Conservation (phyloP, 2,797 vertebrate genomes). For the Erethizon dorsatum region DNA sequence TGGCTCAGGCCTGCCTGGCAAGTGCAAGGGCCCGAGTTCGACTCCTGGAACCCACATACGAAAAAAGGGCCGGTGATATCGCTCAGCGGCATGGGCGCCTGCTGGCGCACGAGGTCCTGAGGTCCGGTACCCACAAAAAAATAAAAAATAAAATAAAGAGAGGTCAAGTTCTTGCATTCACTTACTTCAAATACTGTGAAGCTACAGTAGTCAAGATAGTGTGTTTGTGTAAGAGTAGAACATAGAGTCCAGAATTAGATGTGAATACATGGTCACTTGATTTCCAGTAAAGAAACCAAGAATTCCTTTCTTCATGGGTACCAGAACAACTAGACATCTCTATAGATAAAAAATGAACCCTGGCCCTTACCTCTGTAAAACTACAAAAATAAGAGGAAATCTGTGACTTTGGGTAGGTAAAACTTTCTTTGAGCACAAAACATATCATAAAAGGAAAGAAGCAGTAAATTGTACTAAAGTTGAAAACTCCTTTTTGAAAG, state of each 20-base stretch:
- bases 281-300: slow-evolving; percentile 45
- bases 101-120: too few relatives aligned
- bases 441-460: not conserved
- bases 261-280: not conserved
- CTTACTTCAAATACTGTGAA: not conserved
- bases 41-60: too few relatives aligned
- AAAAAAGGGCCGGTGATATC: too few relatives aligned
- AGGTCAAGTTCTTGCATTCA: slow-evolving; percentile 3
- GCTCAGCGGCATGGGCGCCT: too few relatives aligned
- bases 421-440: not conserved
- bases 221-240: not conserved
- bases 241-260: slow-evolving; percentile 26
- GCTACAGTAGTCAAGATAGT: not conserved
- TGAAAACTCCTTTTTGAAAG: slow-evolving; percentile 3
- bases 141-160: not conserved
- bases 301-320: not conserved
- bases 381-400: not conserved
- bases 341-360: not conserved
- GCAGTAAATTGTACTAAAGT: not conserved
- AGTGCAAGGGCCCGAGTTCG: too few relatives aligned
- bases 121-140: too few relatives aligned
- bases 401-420: not conserved
- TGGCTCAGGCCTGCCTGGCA: too few relatives aligned
- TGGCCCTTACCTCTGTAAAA: slow-evolving; percentile 10
- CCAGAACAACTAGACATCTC: not conserved